Evolutionary conservation across 1,140 invertebrate genomes (phyloP).

Genomic region (Oreohelix idahoensis): DNA sequence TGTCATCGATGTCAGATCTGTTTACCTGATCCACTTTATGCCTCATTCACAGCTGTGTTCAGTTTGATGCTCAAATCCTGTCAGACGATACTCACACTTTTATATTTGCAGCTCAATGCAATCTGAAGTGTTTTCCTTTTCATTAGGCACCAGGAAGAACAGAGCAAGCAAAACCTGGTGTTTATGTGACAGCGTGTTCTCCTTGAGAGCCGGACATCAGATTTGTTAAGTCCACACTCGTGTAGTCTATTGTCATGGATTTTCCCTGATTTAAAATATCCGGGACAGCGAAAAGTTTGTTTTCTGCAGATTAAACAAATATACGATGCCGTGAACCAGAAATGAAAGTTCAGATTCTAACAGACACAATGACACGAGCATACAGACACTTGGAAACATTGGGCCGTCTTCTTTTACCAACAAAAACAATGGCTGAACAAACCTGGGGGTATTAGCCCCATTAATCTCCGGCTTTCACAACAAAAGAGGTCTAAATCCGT

Average conservation of each 20-base stretch:
- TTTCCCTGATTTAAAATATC: neutral
- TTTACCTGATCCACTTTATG: too few relatives aligned
- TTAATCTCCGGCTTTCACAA: neutral
- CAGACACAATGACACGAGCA: conserved; percentile 14
- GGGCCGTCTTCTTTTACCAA: neutral
- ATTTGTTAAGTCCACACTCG: neutral
- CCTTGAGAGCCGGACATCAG: neutral
- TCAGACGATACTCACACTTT: neutral
- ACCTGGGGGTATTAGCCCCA: conserved; percentile 13
- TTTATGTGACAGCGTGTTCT: neutral
- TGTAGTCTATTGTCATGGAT: neutral
- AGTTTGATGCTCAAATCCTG: neutral
- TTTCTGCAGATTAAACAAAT: neutral
- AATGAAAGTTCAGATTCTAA: neutral
- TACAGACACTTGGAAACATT: neutral
- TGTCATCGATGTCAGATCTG: too few relatives aligned
- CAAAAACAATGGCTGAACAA: conserved; percentile 8
- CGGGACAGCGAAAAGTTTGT: neutral
- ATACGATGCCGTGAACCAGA: neutral
- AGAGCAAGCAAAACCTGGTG: neutral
- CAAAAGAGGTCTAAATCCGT: neutral
- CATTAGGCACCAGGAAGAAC: neutral
- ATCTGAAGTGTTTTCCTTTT: neutral
- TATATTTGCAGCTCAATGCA: neutral
- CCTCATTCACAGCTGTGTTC: neutral